phyloP scores from a whole-genome alignment of 2,113 vertebrate genomes.

The Saccopteryx leptura region DNA sequence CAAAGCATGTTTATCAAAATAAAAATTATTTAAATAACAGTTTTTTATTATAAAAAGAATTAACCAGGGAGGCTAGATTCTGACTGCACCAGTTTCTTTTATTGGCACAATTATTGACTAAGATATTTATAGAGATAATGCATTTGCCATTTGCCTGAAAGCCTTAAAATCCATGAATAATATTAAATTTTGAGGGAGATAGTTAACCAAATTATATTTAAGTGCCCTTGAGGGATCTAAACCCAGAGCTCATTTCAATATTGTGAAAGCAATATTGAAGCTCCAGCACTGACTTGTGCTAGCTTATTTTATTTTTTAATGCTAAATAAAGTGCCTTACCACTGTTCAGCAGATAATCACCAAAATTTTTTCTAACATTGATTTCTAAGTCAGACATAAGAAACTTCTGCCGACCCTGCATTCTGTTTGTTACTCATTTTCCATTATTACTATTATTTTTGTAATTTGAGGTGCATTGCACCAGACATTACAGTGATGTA shows the following conservation, averaged over 20 bases:
- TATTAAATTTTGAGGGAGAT: conserved; percentile 73
- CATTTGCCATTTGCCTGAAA: conserved; percentile 79
- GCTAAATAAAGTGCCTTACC: not conserved
- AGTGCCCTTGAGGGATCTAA: conserved; percentile 6
- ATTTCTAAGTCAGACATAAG: conserved; percentile 7
- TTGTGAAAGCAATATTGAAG: conserved; percentile 51
- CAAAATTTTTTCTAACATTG: not conserved
- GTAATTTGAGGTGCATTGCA: not conserved
- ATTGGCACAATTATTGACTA: conserved; percentile 69
- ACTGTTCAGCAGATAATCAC: not conserved
- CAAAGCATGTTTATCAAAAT: conserved; percentile 19
- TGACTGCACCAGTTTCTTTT: conserved; percentile 60
- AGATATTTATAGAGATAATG: conserved; percentile 82
- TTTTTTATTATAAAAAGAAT: conserved; percentile 8
- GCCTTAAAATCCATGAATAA: conserved; percentile 79
- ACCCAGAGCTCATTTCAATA: conserved; percentile 17
- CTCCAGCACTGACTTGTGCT: conserved; percentile 15
- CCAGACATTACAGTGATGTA: not conserved
- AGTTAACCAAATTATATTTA: conserved; percentile 68
- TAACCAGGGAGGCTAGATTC: not conserved
- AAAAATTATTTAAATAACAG: conserved; percentile 32
- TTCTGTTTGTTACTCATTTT: not conserved
- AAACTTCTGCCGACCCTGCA: not conserved
- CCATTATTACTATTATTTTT: not conserved
- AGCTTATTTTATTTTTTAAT: not conserved